Base-by-base conservation (phyloP, 2,888 invertebrate species). In the Unio pictorum region DNA sequence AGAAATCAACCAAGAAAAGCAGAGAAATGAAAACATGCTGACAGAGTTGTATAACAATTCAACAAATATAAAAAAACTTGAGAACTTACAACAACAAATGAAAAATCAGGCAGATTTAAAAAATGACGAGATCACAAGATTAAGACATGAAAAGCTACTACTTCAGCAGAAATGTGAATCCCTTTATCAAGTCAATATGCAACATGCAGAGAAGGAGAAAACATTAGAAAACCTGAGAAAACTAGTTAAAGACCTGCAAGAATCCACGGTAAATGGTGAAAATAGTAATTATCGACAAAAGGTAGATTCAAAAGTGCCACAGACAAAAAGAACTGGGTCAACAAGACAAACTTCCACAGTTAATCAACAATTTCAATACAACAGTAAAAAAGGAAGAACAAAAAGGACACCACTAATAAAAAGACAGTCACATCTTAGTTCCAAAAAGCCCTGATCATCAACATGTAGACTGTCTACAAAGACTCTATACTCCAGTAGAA, bases 151-250 rank as follows among this genome's bases (percentile, higher is more conserved):
- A 64, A 79, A 78, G 66, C 64, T 69, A n/a, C 61, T 70, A 1
- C 60, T 80, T 26, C 63, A 61, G 18, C 70, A 74, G 20, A 79
- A 77, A 63, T 73, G 75, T 56, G 74, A 71, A 26, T 61, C 68
- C 56, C 69, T 80, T 5, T 71, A 76, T 61, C 61, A 65, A 60
- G 71, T 71, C 3, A 75, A 78, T 59, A 64, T 66, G 23, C 76
- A 79, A 60, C 81, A 81, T 66, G 26, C 80, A 18, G 81, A 83
- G 58, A 81, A 85, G 63, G 82, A 84, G 64, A 76, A 78, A 66
- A 81, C 81, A 34, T 61, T 82, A 26, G 69, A 73, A 58, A 80
- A 81, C 65, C 67, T 84, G 26, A 74, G 73, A 30, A 69, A 77
- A 56, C 78, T 81, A 66, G 77, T 83, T 0, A 65, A 79, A 34